Conservation (phyloP, 1,140 invertebrate species). For the Doryteuthis pealeii region DNA sequence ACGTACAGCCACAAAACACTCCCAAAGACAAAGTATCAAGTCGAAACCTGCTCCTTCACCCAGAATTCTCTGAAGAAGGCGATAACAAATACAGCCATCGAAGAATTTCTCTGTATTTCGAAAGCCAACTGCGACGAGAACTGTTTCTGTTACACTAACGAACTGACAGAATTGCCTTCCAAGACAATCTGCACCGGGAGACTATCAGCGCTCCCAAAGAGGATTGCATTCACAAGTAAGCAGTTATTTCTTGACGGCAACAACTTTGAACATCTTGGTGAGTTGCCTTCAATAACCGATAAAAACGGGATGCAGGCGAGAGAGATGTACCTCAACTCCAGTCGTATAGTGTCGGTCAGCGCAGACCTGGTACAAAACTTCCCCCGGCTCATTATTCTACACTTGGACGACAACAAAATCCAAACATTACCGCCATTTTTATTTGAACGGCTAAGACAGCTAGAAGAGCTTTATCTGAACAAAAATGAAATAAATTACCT, state of each 20-base stretch:
- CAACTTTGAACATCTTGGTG: neutral
- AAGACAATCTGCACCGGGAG: neutral
- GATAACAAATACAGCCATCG: neutral
- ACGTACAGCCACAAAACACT: neutral
- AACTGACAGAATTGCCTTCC: neutral
- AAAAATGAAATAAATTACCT: neutral
- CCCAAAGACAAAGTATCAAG: neutral
- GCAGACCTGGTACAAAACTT: neutral
- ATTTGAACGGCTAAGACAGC: neutral
- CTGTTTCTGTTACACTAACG: neutral
- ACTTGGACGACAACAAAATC: neutral
- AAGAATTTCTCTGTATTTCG: neutral
- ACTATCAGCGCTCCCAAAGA: neutral
- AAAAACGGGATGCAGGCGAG: neutral
- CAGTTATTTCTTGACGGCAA: neutral
- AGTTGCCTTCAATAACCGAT: neutral
- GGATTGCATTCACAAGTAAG: neutral
- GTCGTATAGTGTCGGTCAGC: neutral
- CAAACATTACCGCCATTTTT: neutral
- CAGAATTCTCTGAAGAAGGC: neutral
- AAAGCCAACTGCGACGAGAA: neutral
- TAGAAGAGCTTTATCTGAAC: constrained; percentile 7
- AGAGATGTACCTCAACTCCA: constrained; percentile 6
- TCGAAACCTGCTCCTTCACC: neutral
- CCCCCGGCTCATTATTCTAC: neutral